phyloP scores from a whole-genome alignment of 1,140 invertebrate genomes.

The Drosophila arawakana region DNA sequence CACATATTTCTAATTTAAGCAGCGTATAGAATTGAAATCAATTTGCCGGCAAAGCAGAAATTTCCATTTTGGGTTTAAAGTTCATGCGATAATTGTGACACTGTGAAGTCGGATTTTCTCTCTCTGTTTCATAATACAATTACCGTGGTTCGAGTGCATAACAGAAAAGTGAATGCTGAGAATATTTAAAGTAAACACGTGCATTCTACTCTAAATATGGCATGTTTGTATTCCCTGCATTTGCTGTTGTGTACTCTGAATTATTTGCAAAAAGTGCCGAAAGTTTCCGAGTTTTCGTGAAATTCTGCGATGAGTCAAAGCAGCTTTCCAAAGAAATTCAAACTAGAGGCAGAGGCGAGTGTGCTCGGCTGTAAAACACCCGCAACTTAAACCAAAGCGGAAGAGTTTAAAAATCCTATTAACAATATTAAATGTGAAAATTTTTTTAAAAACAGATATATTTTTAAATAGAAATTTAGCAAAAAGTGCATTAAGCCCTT shows the following conservation, averaged over 20 bases:
- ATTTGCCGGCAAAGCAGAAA: not conserved
- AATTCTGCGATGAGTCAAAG: conserved; percentile 37
- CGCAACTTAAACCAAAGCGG: too few relatives aligned
- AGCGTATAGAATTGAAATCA: not conserved
- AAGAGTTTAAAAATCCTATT: too few relatives aligned
- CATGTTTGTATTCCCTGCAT: not conserved
- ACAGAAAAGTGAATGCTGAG: not conserved
- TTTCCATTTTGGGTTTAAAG: not conserved
- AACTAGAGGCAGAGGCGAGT: too few relatives aligned
- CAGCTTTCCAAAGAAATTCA: conserved; percentile 28
- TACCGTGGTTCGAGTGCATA: conserved; percentile 18
- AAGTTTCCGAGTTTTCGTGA: conserved; percentile 12
- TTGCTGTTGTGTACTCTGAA: too few relatives aligned
- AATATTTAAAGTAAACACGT: conserved; percentile 14
- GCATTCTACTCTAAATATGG: conserved; percentile 8
- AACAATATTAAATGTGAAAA: too few relatives aligned
- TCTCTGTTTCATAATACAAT: conserved; percentile 45
- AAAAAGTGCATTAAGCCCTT: too few relatives aligned
- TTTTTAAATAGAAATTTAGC: too few relatives aligned
- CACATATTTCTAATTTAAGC: not conserved
- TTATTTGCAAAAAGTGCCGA: not conserved
- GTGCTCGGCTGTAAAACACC: too few relatives aligned
- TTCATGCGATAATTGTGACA: not conserved
- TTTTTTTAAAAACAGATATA: too few relatives aligned
- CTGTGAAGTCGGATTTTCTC: not conserved